Evolutionary conservation across 2,797 vertebrate genomes (phyloP), one percentile per base, ranked within the genome.

Genomic region (Sitta carolinensis): DNA sequence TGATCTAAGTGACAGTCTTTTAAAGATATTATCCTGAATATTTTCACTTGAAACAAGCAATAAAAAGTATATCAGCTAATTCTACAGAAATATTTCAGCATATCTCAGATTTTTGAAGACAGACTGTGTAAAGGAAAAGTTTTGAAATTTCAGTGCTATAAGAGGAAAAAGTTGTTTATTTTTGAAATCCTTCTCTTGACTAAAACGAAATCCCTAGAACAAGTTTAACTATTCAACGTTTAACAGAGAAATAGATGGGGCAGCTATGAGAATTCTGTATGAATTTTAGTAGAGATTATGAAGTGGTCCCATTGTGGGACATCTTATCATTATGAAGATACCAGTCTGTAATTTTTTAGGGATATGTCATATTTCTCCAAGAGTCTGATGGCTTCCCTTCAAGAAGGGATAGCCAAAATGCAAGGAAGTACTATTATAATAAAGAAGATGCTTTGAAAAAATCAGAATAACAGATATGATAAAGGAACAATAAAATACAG

Each of bases 271-370:
- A 67, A 63, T 26, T 34, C 50, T 79, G 40, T n/a, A 64, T 63
- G 5, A 84, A 38, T 78, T 78, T n/a, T 70, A 27, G 3, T 74
- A 11, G 15, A 51, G 19, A 8, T 51, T 80, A 70, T 81, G 16
- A 50, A 77, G 32, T 0, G 0, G 12, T 63, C 12, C 7, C 11
- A 43, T 25, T 45, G 9, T 11, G 7, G 62, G 61, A 40, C 16
- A 36, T 30, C 22, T 81, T 63, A 83, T n/a, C 1, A 59, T 63
- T 55, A 51, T 23, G 13, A 63, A 51, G 29, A 16, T 30, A 55
- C 43, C 15, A 58, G 13, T 47, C 34, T 59, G 11, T 21, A 51
- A 72, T 26, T 50, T 87, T 19, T 43, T 36, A 68, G 8, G 5
- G 7, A 10, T 9, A 7, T 63, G 5, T 48, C 20, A 25, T 51